phyloP scores from a whole-genome alignment of 1,140 invertebrate genomes.

The Neuroterus valhalla region DNA sequence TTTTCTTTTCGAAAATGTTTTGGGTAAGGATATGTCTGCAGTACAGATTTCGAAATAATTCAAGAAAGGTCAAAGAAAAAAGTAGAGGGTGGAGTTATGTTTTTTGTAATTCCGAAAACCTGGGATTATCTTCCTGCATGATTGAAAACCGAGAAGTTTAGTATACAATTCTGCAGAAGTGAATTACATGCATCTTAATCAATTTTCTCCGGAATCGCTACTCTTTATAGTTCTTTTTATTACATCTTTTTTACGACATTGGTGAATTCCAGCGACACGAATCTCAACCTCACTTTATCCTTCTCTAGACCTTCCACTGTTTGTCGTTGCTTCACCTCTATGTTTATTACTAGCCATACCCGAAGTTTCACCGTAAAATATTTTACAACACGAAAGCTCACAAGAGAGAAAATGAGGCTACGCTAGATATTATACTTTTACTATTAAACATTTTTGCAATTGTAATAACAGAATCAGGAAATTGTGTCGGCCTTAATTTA shows the following conservation, averaged over 20 bases:
- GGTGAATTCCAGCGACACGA: conserved; percentile 49
- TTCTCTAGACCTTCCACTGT: conserved; percentile 44
- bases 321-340: conserved; percentile 36
- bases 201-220: conserved; percentile 50
- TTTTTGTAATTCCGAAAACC: neutral
- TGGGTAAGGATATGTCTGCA: neutral
- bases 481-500: too few species aligned
- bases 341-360: conserved; percentile 48
- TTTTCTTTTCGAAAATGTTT: too few species aligned
- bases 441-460: neutral
- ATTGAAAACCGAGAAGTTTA: conserved; percentile 42
- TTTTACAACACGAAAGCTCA: conserved; percentile 33
- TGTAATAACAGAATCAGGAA: conserved; percentile 16
- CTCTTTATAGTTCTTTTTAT: conserved; percentile 54
- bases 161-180: conserved; percentile 49
- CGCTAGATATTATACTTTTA: neutral
- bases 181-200: conserved; percentile 55
- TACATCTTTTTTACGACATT: conserved; percentile 54
- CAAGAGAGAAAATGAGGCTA: neutral
- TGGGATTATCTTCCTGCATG: neutral
- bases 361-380: conserved; percentile 46
- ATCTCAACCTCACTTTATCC: conserved; percentile 35
- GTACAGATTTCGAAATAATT: neutral
- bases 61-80: neutral
- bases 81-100: neutral